Evolutionary conservation across 2,113 vertebrate species (phyloP).

Genomic region (Halichoerus grypus): DNA sequence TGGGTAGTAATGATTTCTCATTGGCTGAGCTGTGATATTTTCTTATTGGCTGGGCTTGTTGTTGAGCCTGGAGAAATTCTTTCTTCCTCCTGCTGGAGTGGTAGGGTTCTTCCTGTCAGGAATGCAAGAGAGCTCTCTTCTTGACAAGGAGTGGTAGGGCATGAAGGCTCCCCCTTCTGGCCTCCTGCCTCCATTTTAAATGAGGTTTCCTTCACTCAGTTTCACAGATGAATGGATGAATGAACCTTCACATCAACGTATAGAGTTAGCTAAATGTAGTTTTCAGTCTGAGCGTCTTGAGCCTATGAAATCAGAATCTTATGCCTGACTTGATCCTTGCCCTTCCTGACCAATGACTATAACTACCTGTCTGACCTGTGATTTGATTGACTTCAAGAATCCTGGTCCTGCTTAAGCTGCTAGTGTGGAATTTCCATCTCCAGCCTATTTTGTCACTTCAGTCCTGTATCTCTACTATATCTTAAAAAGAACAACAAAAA

Average conservation of each 20-base stretch:
- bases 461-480: background rate
- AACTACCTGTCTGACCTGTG: background rate
- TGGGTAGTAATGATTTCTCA: background rate
- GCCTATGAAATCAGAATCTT: background rate
- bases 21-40: background rate
- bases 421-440: background rate
- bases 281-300: background rate
- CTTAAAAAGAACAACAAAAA: constrained; percentile 15
- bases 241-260: constrained; percentile 5
- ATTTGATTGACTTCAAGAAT: background rate
- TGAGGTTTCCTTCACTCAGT: background rate
- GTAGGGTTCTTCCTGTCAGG: background rate
- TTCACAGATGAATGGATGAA: background rate
- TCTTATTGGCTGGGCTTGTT: background rate
- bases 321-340: background rate
- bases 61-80: background rate
- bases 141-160: background rate
- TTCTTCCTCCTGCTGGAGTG: background rate
- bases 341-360: background rate
- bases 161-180: background rate
- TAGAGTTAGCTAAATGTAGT: background rate
- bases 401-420: background rate
- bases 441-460: background rate
- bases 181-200: background rate
- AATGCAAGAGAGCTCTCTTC: background rate